Conservation (phyloP, 2,888 invertebrate genomes). For the Hylaea fasciaria region DNA sequence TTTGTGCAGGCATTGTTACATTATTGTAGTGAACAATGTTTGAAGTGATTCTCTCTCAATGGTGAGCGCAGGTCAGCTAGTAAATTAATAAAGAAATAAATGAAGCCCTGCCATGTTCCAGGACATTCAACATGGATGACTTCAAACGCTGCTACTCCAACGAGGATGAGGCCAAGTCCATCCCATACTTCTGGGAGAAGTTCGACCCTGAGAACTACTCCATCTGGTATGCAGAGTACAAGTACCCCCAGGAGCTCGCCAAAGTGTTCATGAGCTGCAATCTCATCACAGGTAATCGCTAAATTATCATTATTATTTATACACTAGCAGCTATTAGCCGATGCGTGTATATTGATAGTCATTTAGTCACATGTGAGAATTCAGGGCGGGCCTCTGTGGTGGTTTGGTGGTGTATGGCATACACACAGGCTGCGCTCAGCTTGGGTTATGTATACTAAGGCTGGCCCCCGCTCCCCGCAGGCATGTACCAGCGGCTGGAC, state of each 20-base stretch:
- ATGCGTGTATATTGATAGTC: too few species aligned
- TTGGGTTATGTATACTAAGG: too few species aligned
- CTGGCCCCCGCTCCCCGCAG: slow-evolving; percentile 67
- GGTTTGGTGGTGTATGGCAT: too few species aligned
- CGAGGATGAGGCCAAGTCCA: slow-evolving; percentile 95
- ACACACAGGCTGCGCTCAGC: too few species aligned
- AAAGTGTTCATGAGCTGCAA: slow-evolving; percentile 99
- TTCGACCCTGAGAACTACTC: slow-evolving; percentile 98
- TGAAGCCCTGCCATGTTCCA: slow-evolving; percentile 59
- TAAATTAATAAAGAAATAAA: too few species aligned
- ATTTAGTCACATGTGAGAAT: too few species aligned
- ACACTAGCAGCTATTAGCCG: too few species aligned
- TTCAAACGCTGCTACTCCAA: slow-evolving; percentile 99
- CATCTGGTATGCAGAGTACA: slow-evolving; percentile 99
- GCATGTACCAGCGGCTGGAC: slow-evolving; percentile 99
- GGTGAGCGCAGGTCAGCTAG: too few species aligned
- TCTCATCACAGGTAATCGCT: slow-evolving; percentile 91
- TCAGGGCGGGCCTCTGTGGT: too few species aligned
- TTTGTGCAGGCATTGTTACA: not conserved
- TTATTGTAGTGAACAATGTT: not conserved
- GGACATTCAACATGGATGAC: slow-evolving; percentile 97
- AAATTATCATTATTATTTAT: not conserved
- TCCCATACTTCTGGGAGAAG: slow-evolving; percentile 99
- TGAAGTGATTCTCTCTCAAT: too few species aligned
- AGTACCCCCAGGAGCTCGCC: slow-evolving; percentile 95